These are phyloP conservation scores for Selene dorsalis DNA, from an alignment of 2,797 vertebrate species.

Conservation along the genomic window DNA sequence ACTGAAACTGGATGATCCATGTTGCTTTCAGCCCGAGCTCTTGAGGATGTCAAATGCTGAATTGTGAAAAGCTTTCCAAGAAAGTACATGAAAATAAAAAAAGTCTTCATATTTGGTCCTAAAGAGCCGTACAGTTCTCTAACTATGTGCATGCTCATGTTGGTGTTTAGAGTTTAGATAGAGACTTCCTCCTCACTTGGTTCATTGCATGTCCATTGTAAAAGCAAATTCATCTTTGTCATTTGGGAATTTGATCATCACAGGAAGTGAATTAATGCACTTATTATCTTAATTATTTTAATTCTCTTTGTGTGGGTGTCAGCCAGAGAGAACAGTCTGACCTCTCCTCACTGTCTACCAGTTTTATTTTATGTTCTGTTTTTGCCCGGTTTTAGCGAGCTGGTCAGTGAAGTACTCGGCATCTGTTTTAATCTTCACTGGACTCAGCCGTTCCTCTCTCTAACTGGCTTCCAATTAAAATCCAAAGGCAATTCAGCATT, in stretches of 20 bases:
- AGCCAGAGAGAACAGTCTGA: neutral
- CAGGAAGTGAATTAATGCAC: neutral
- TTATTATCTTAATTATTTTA: constrained; percentile 11
- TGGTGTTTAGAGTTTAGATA: neutral
- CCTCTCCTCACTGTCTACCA: constrained; percentile 13
- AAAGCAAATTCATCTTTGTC: neutral
- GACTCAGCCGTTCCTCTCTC: constrained; percentile 14
- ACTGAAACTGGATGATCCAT: constrained; percentile 44
- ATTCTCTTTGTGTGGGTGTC: constrained; percentile 19
- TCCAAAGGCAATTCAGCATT: constrained; percentile 25
- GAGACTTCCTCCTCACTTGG: neutral
- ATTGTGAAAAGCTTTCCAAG: constrained; percentile 30
- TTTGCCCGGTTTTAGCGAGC: no score
- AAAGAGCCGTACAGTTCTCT: neutral
- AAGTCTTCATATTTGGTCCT: constrained; percentile 9
- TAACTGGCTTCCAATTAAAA: constrained; percentile 36
- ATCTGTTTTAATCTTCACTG: constrained; percentile 26
- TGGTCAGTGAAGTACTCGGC: neutral
- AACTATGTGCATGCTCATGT: neutral
- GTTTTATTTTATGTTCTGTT: constrained; percentile 16
- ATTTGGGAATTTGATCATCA: neutral
- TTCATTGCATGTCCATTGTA: neutral
- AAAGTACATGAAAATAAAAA: neutral
- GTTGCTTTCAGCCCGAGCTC: constrained; percentile 27
- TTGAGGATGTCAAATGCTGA: constrained; percentile 36